Conservation (phyloP, 2,797 vertebrate species). For the Argyrosomus regius region DNA sequence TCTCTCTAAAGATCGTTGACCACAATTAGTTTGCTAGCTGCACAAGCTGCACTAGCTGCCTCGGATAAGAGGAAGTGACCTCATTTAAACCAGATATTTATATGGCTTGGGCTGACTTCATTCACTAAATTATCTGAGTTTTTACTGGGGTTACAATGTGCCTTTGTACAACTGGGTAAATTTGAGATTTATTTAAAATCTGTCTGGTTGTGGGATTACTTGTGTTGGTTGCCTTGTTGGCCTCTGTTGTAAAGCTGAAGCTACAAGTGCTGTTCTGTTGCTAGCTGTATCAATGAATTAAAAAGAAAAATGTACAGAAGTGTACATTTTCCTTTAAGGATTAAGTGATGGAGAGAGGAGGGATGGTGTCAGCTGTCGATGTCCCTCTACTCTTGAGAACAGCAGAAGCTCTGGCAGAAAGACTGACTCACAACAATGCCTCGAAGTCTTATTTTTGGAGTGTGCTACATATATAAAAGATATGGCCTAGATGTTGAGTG, state of each 20-base stretch:
- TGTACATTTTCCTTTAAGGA: background rate
- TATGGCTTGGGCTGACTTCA: too few relatives aligned
- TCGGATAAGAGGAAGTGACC: too few relatives aligned
- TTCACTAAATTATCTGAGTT: too few relatives aligned
- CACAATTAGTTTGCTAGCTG: too few relatives aligned
- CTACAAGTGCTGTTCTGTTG: background rate
- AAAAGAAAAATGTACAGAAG: background rate
- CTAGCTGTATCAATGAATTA: background rate
- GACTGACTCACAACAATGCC: slow-evolving; percentile 44
- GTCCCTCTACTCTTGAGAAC: slow-evolving; percentile 9
- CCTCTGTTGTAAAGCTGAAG: slow-evolving; percentile 14
- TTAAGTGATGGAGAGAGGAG: background rate
- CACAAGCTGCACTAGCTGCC: too few relatives aligned
- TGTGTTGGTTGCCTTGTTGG: background rate
- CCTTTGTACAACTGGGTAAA: slow-evolving; percentile 13
- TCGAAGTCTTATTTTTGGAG: slow-evolving; percentile 44
- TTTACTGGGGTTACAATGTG: background rate
- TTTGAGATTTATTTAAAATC: slow-evolving; percentile 29
- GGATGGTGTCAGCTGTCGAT: slow-evolving; percentile 13
- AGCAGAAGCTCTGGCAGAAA: slow-evolving; percentile 15
- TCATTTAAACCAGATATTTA: too few relatives aligned
- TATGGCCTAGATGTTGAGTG: slow-evolving; percentile 33
- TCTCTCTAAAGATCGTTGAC: too few relatives aligned
- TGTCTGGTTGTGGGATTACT: slow-evolving; percentile 36
- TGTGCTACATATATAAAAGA: slow-evolving; percentile 22